These are phyloP conservation scores for Sarcophaga caerulescens DNA, from an alignment of 2,888 invertebrate species.

Conservation along the genomic window DNA sequence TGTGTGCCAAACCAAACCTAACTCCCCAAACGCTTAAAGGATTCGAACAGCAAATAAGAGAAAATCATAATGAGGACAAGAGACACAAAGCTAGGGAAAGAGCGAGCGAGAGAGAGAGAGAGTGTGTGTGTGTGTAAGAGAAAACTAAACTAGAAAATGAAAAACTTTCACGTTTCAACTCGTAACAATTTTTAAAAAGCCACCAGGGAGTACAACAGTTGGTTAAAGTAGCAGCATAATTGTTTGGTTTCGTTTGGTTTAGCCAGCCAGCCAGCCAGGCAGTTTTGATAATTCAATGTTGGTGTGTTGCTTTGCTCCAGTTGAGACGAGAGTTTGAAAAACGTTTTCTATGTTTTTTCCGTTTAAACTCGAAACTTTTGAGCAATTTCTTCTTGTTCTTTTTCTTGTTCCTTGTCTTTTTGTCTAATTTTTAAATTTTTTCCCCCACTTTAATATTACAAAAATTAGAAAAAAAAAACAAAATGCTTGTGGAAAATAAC, in stretches of 20 bases:
- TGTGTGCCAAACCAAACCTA: not conserved
- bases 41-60: slow-evolving; percentile 4
- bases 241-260: slow-evolving; percentile 15
- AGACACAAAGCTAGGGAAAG: not conserved
- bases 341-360: slow-evolving; percentile 23
- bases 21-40: slow-evolving; percentile 56
- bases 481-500: not conserved
- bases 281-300: slow-evolving; percentile 5
- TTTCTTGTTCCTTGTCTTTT: not conserved
- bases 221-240: slow-evolving; percentile 59
- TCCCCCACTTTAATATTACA: not conserved
- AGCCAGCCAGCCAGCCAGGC: slow-evolving; percentile 6
- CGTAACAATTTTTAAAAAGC: slow-evolving; percentile 65
- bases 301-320: not conserved
- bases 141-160: slow-evolving; percentile 27
- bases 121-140: not conserved
- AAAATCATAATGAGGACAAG: too few species aligned
- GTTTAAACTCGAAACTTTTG: slow-evolving; percentile 10
- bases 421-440: slow-evolving; percentile 6
- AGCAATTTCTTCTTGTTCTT: too few species aligned
- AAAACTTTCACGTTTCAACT: slow-evolving; percentile 62
- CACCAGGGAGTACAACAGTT: slow-evolving; percentile 68
- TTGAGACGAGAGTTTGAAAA: not conserved
- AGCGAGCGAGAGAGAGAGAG: not conserved
- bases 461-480: slow-evolving; percentile 4